phyloP scores from a whole-genome alignment of 2,888 invertebrate species.

The Epinotia ramella region DNA sequence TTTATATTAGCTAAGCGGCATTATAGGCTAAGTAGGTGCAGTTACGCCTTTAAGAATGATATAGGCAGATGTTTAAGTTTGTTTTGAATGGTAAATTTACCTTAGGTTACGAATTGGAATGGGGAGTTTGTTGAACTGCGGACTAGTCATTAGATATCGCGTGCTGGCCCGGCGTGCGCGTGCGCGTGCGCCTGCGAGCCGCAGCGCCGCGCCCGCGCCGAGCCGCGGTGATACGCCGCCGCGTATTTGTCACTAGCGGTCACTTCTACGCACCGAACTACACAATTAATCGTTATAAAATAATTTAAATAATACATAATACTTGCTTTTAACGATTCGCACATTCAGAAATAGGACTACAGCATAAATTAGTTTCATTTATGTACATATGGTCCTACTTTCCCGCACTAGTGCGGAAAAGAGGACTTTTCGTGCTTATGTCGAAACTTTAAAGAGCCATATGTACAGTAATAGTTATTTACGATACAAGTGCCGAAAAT shows the following conservation, averaged over 20 bases:
- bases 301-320: slow-evolving; percentile 28
- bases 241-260: slow-evolving; percentile 49
- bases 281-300: slow-evolving; percentile 40
- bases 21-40: slow-evolving; percentile 22
- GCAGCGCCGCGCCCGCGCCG: slow-evolving; percentile 31
- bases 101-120: slow-evolving; percentile 62
- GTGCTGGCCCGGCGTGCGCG: slow-evolving; percentile 73
- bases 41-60: slow-evolving; percentile 20
- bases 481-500: too few species aligned
- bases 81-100: slow-evolving; percentile 35
- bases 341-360: slow-evolving; percentile 43
- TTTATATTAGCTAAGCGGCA: slow-evolving; percentile 36
- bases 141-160: slow-evolving; percentile 78
- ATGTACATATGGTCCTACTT: too few species aligned
- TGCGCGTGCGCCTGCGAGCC: slow-evolving; percentile 70
- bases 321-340: slow-evolving; percentile 34
- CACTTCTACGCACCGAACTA: slow-evolving; percentile 40
- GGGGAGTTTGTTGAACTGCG: slow-evolving; percentile 81
- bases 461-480: too few species aligned
- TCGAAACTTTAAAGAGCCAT: too few species aligned
- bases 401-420: too few species aligned
- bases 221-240: slow-evolving; percentile 59
- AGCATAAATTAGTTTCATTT: slow-evolving; percentile 42
- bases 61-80: slow-evolving; percentile 14
- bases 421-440: too few species aligned